A percentile compares a stretch with the other conserved stretches of the same genome.
Evolutionary conservation across 1,140 invertebrate species (phyloP).

Genomic region (Caenorhabditis latens): DNA sequence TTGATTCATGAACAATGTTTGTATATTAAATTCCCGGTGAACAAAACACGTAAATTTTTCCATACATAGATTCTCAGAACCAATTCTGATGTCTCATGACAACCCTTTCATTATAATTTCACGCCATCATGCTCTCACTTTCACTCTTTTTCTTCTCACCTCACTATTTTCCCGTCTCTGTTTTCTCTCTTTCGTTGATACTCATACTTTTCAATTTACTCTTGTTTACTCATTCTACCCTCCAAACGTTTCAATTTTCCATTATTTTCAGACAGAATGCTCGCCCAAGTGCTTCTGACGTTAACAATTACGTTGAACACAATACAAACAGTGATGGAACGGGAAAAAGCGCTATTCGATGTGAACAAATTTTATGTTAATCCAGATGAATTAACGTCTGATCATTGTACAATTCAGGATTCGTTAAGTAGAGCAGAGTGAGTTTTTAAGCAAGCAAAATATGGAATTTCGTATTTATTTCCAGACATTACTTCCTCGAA

Average conservation of each 20-base stretch:
- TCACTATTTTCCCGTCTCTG: not conserved
- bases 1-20: too few species aligned
- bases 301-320: not conserved
- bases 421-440: not conserved
- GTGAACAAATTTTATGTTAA: not conserved
- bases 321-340: not conserved
- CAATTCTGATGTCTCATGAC: too few species aligned
- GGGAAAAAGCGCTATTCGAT: not conserved
- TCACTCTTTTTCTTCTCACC: not conserved
- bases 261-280: constrained; percentile 9
- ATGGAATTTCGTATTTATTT: not conserved
- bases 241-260: not conserved
- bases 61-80: too few species aligned
- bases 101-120: too few species aligned
- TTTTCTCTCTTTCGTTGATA: not conserved
- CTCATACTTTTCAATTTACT: not conserved
- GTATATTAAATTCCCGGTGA: too few species aligned
- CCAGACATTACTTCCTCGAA: not conserved
- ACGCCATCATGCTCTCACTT: too few species aligned
- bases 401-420: not conserved
- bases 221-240: not conserved
- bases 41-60: too few species aligned
- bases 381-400: not conserved
- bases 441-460: not conserved
- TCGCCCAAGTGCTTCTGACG: not conserved